phyloP scores from a whole-genome alignment of 2,797 vertebrate genomes.

The Malurus splendens region DNA sequence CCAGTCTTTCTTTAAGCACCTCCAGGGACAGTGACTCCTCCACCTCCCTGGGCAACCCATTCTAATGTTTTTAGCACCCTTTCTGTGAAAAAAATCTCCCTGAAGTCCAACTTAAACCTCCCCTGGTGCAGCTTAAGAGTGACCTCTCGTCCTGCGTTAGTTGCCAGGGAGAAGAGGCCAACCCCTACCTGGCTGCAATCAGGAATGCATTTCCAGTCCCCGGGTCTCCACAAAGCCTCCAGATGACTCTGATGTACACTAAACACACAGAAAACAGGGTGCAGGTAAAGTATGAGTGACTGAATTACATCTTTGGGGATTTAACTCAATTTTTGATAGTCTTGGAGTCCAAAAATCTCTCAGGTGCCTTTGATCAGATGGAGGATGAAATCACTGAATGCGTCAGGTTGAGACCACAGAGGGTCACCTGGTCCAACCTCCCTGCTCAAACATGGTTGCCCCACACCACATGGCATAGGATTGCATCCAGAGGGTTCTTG shows the following conservation, averaged over 20 bases:
- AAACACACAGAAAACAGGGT: not conserved
- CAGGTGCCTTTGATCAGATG: not conserved
- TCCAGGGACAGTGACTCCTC: not conserved
- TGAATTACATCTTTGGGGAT: rapidly evolving
- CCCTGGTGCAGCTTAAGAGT: not conserved
- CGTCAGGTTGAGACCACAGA: not conserved
- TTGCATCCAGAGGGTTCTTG: not conserved
- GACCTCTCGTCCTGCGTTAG: not conserved
- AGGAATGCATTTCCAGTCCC: rapidly evolving
- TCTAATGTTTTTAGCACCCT: not conserved
- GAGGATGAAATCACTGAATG: not conserved
- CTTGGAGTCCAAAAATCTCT: not conserved
- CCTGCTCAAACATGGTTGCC: not conserved
- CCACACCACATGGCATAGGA: not conserved
- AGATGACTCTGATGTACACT: not conserved
- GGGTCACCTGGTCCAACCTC: not conserved
- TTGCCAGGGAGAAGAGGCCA: not conserved
- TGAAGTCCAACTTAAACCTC: not conserved
- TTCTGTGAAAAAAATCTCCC: not conserved
- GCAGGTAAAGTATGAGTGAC: not conserved
- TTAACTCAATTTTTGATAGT: not conserved
- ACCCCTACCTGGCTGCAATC: not conserved
- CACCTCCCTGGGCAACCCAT: not conserved
- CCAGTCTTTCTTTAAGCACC: not conserved
- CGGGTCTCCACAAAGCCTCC: not conserved